phyloP scores from a whole-genome alignment of 2,888 invertebrate genomes.

The Andrena camellia region DNA sequence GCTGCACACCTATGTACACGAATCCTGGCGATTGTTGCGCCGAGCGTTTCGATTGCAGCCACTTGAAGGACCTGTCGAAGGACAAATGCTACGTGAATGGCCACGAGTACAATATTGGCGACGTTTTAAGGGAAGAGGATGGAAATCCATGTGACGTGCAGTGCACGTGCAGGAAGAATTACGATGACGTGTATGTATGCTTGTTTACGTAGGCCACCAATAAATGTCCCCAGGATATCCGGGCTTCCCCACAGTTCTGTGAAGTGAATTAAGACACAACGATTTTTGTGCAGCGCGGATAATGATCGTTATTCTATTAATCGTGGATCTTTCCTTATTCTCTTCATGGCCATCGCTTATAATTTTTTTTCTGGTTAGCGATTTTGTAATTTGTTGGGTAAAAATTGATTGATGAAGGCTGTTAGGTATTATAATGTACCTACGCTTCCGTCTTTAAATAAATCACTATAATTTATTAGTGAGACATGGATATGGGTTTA shows the following conservation, averaged over 20 bases:
- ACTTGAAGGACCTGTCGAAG: constrained; percentile 63
- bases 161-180: constrained; percentile 61
- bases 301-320: neutral
- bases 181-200: constrained; percentile 62
- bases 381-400: too few species aligned
- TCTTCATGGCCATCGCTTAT: too few species aligned
- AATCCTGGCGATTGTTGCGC: constrained; percentile 74
- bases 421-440: too few species aligned
- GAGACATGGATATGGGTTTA: too few species aligned
- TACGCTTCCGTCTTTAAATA: too few species aligned
- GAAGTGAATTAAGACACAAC: too few species aligned
- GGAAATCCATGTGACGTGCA: constrained; percentile 73
- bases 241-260: too few species aligned
- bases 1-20: constrained; percentile 73
- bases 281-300: neutral
- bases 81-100: constrained; percentile 77
- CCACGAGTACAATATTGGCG: constrained; percentile 72
- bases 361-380: too few species aligned
- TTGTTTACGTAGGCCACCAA: neutral
- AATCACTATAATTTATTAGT: too few species aligned
- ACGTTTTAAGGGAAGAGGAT: constrained; percentile 72
- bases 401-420: too few species aligned
- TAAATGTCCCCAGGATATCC: too few species aligned
- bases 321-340: too few species aligned
- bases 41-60: constrained; percentile 74